Percentiles rank a stretch among this genome's conserved stretches.
Evolutionary conservation across 2,888 invertebrate genomes (phyloP).

Genomic region (Metopia argyrocephala): DNA sequence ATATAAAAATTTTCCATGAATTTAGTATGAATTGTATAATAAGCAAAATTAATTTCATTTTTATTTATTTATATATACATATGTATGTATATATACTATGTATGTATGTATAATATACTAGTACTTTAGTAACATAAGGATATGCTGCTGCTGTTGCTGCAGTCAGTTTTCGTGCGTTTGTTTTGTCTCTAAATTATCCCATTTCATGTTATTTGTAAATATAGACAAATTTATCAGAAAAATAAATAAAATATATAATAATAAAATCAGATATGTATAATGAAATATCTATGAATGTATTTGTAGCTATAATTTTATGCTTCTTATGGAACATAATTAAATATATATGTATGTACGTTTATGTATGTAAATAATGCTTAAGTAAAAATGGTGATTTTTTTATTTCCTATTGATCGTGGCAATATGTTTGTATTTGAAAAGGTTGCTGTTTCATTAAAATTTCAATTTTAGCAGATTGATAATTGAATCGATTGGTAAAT

Average conservation of each 20-base stretch:
- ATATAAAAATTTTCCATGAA: constrained; percentile 1
- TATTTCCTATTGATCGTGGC: no score
- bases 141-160: no score
- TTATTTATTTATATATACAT: neutral
- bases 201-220: neutral
- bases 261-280: neutral
- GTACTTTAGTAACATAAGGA: neutral
- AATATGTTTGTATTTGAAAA: no score
- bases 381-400: no score
- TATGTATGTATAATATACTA: no score
- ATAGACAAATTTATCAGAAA: constrained; percentile 9
- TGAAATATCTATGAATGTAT: neutral
- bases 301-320: neutral
- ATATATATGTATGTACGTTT: no score
- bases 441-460: no score
- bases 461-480: no score
- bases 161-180: no score
- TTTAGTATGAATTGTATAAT: constrained; percentile 8
- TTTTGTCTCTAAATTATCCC: neutral
- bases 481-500: no score
- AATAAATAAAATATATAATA: neutral
- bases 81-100: no score
- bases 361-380: no score
- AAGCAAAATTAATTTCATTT: neutral
- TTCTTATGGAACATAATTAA: neutral